A percentile compares a stretch with the other conserved stretches of the same genome.
These are phyloP conservation scores for Ciconia stormi DNA, from an alignment of 2,113 vertebrate species.

Conservation along the genomic window DNA sequence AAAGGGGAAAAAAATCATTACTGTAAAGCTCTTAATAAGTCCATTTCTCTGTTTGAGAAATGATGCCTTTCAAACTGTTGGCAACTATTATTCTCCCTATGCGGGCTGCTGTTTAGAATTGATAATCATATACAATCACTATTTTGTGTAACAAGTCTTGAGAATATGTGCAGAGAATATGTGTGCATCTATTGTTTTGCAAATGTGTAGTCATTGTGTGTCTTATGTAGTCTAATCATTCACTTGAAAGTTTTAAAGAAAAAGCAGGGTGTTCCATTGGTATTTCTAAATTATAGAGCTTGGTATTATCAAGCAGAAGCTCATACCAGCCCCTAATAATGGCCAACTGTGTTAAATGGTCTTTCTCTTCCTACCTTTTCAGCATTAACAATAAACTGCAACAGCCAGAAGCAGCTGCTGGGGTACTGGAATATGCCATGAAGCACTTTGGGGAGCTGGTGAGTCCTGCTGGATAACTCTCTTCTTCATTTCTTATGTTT, in stretches of 20 bases:
- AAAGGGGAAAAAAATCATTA: not conserved
- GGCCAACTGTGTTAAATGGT: not conserved
- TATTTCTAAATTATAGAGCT: not conserved
- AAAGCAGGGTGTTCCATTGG: not conserved
- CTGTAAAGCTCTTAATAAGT: not conserved
- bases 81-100: rapidly evolving
- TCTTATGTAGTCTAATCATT: not conserved
- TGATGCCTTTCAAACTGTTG: not conserved
- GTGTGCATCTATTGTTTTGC: not conserved
- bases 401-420: constrained; percentile 95
- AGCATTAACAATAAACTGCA: constrained; percentile 99
- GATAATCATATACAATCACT: not conserved
- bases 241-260: not conserved
- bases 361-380: constrained; percentile 55
- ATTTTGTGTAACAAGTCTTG: not conserved
- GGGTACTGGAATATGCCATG: constrained; percentile 97
- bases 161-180: not conserved
- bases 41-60: not conserved
- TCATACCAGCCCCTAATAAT: not conserved
- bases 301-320: not conserved
- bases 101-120: not conserved
- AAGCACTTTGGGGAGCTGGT: constrained; percentile 98
- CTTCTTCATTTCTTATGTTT: not conserved
- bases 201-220: not conserved
- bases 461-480: constrained; percentile 51